Conservation (phyloP, 1,140 invertebrate genomes). For the Neuroterus valhalla region DNA sequence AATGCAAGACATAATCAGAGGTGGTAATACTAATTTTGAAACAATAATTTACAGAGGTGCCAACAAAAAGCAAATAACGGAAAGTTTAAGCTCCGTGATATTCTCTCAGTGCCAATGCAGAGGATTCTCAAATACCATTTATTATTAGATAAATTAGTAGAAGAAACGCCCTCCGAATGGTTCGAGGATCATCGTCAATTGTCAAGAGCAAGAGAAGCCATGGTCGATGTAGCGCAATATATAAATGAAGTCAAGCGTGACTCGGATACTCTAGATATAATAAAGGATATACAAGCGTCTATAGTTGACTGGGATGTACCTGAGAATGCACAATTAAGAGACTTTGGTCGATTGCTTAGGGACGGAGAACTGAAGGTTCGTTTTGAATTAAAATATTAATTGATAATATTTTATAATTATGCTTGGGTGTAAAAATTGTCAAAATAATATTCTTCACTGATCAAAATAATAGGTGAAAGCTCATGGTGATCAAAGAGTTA, state of each 20-base stretch:
- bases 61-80: constrained; percentile 95
- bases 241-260: constrained; percentile 99
- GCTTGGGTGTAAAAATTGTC: neutral
- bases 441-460: no score
- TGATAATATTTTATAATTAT: neutral
- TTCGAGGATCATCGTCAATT: constrained; percentile 89
- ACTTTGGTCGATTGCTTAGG: constrained; percentile 92
- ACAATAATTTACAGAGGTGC: constrained; percentile 82
- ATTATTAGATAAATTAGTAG: constrained; percentile 92
- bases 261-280: constrained; percentile 93
- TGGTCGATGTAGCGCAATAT: constrained; percentile 97
- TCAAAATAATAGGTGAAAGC: constrained; percentile 79
- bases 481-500: constrained; percentile 90
- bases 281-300: constrained; percentile 91
- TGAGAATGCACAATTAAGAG: constrained; percentile 85
- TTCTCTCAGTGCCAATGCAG: constrained; percentile 98
- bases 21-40: neutral
- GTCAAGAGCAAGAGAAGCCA: constrained; percentile 93
- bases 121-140: constrained; percentile 97
- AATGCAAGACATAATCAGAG: no score
- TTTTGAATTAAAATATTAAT: neutral
- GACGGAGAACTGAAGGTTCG: constrained; percentile 92
- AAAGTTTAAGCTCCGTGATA: constrained; percentile 94
- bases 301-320: constrained; percentile 89
- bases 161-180: constrained; percentile 89